phyloP scores from a whole-genome alignment of 2,113 vertebrate genomes.

The Oncorhynchus keta region DNA sequence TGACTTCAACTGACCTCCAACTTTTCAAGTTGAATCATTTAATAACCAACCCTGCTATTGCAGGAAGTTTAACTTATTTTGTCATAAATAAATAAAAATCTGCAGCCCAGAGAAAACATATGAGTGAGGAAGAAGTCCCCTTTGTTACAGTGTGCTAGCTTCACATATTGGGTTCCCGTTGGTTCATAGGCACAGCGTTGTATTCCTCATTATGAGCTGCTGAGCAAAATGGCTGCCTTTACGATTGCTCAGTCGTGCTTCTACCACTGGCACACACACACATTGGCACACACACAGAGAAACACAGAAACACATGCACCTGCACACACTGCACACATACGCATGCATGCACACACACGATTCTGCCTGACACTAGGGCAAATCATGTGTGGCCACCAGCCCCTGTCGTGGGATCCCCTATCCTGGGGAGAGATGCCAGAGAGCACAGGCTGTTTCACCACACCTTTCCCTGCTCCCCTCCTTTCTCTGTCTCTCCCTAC shows the following conservation, averaged over 20 bases:
- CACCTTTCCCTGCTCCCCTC: background rate
- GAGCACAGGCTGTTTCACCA: background rate
- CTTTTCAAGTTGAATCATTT: no score
- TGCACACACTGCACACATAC: no score
- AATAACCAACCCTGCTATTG: no score
- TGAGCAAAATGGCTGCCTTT: conserved; percentile 39
- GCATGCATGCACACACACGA: background rate
- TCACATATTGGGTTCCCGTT: conserved; percentile 30
- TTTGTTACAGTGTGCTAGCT: background rate
- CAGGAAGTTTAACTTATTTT: no score
- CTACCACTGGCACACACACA: conserved; percentile 20
- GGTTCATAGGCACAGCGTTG: conserved; percentile 46
- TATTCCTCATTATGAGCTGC: conserved; percentile 59
- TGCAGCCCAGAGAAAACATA: background rate
- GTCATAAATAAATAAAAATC: background rate
- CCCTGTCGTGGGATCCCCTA: conserved; percentile 15
- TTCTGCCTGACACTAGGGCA: background rate
- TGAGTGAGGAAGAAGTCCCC: background rate
- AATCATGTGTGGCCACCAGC: conserved; percentile 37
- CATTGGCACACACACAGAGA: conserved; percentile 7
- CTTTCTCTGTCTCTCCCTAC: background rate
- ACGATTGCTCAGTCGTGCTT: conserved; percentile 44
- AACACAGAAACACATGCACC: background rate
- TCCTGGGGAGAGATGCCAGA: conserved; percentile 2
- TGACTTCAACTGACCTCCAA: no score